Evolutionary conservation across 2,888 invertebrate species (phyloP), one percentile per base, ranked within the genome.

Genomic region (Mythimna loreyi): DNA sequence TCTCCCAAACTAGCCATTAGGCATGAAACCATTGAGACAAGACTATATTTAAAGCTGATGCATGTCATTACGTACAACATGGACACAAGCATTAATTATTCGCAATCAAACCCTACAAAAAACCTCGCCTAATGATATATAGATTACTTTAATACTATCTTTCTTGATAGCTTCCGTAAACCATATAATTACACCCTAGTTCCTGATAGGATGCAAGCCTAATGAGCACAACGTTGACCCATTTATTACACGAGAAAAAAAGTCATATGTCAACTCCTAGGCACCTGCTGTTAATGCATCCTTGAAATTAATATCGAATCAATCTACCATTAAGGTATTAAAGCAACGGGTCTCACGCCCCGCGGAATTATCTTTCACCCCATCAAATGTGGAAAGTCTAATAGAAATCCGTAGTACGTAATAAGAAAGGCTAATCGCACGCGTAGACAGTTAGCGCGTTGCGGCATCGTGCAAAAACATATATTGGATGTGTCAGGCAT

Each of bases 401-500:
- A 95, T 95, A 95, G 95, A 95, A 95, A 94, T 93, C 94, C 87
- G 92, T 81, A 70, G 94, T 94, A 93, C 87, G 93, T 84, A 82
- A 94, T 95, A 94, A 94, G 94, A 93, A 94, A 92, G 91, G 88
- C 92, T 94, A 93, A 93, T 94, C 92, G 93, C 90, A 78, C 87
- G 92, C 90, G 87, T 82, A 86, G 86, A 92, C 91, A 91, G 91
- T 91, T 92, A 91, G 84, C 87, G 70, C 81, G 79, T 81, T 81
- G 89, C 86, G 86, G 86, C 85, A 85, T 90, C 87, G 89, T 87
- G 89, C 92, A 95, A 95, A 95, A 95, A 95, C 91, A 90, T 88
- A 95, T 95, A 95, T 95, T 95, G 95, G 95, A 95, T 94, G 93
- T 95, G 95, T 95, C 95, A 95, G 93, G 87, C 87, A 94, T 95